These are phyloP conservation scores for Hydractinia echinata DNA, from an alignment of 30 jellyfish, hydroid and myxozoan species.

Conservation along the genomic window DNA sequence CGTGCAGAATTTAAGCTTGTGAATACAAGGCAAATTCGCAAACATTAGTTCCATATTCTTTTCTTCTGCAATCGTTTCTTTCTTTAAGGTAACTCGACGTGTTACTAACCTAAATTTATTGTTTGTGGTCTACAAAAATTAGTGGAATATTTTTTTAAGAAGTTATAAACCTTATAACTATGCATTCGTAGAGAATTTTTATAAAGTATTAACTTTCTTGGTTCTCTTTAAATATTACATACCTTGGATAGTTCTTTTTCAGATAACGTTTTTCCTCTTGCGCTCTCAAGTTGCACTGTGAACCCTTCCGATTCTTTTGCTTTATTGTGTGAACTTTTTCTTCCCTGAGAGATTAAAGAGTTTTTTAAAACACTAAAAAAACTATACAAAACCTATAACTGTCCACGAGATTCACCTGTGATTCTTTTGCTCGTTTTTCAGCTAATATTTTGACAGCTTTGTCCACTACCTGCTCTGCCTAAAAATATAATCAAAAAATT, in stretches of 20 bases:
- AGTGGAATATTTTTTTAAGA: too few species aligned
- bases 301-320: slow-evolving; percentile 83
- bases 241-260: slow-evolving; percentile 83
- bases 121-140: too few species aligned
- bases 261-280: slow-evolving; percentile 59
- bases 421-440: slow-evolving; percentile 70
- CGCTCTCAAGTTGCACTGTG: slow-evolving; percentile 65
- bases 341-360: slow-evolving; percentile 39
- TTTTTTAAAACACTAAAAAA: not conserved
- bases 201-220: too few species aligned
- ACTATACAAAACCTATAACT: not conserved
- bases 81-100: too few species aligned
- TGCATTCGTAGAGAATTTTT: too few species aligned
- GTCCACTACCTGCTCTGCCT: slow-evolving; percentile 86
- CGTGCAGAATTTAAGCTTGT: too few species aligned
- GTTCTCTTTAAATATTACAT: too few species aligned
- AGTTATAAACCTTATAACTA: too few species aligned
- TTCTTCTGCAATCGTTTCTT: too few species aligned
- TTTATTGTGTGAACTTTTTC: slow-evolving; percentile 49
- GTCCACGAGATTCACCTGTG: slow-evolving; percentile 9
- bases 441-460: slow-evolving; percentile 57
- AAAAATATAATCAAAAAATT: slow-evolving; percentile 2
- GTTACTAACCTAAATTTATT: too few species aligned
- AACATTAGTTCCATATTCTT: too few species aligned
- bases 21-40: too few species aligned